Evolutionary conservation across 2,113 vertebrate genomes (phyloP).

Genomic region (Dolichotis patagonum): DNA sequence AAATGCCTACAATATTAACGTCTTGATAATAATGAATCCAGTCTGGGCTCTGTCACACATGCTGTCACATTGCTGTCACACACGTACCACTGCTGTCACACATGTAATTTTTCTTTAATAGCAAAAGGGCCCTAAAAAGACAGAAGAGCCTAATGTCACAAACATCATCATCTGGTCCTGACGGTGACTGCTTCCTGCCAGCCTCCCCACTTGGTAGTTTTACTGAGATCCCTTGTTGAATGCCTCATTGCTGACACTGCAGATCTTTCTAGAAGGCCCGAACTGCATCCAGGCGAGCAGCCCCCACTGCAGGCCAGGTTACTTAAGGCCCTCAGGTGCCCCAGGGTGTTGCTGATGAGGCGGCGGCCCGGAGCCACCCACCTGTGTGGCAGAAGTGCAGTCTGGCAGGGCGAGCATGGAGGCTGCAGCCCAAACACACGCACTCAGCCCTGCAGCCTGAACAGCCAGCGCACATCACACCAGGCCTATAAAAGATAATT

Average conservation of each 20-base stretch:
- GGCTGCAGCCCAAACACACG: neutral
- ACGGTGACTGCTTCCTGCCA: neutral
- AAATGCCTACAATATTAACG: neutral
- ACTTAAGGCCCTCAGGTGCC: neutral
- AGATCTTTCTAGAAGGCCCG: neutral
- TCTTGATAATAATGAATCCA: neutral
- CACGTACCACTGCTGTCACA: neutral
- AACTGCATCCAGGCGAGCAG: neutral
- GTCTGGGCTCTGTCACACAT: neutral
- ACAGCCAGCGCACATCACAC: neutral
- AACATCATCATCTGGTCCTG: neutral
- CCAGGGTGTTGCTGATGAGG: neutral
- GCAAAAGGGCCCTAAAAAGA: neutral
- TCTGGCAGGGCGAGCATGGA: neutral
- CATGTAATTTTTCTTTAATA: neutral
- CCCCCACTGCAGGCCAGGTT: neutral
- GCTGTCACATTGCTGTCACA: no score
- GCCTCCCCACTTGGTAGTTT: neutral
- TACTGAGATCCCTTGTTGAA: neutral
- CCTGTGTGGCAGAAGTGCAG: neutral
- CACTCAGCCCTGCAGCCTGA: neutral
- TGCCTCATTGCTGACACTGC: accelerated
- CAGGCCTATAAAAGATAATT: conserved; percentile 79
- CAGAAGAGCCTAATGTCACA: neutral
- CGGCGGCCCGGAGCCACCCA: neutral